Percentiles rank a stretch among this genome's conserved stretches.
Evolutionary conservation across 1,140 invertebrate species (phyloP).

Genomic region (Lordiphosa clarofinis): DNA sequence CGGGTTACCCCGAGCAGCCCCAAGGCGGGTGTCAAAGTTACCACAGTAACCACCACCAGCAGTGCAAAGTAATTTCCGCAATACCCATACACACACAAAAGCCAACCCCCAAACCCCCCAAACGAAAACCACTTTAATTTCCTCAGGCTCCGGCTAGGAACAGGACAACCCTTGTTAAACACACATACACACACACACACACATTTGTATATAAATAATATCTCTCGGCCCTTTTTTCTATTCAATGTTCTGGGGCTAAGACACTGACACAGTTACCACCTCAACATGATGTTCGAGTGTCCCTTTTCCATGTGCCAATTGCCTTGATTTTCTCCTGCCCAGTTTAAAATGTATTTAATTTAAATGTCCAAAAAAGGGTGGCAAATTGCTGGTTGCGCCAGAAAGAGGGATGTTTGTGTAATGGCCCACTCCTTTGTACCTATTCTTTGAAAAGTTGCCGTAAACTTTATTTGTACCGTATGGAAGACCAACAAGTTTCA

Average conservation of each 20-base stretch:
- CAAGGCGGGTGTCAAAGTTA: constrained; percentile 53
- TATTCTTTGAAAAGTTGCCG: not conserved
- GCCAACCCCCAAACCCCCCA: constrained; percentile 40
- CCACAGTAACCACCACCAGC: constrained; percentile 59
- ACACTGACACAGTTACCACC: constrained; percentile 4
- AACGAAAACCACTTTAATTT: constrained; percentile 74
- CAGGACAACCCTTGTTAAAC: constrained; percentile 28
- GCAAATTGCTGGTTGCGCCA: constrained; percentile 15
- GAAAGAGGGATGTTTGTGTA: constrained; percentile 13
- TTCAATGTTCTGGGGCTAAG: constrained; percentile 7
- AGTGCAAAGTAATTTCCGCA: constrained; percentile 75
- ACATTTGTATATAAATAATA: constrained; percentile 2
- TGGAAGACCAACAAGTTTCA: constrained; percentile 42
- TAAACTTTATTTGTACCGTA: constrained; percentile 19
- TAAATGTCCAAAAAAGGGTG: constrained; percentile 66
- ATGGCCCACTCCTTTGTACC: constrained; percentile 13
- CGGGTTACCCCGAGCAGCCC: constrained; percentile 17
- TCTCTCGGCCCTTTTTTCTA: not conserved
- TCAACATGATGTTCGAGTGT: constrained; percentile 17
- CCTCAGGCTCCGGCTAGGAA: constrained; percentile 44
- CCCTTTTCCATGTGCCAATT: constrained; percentile 40
- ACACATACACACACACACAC: constrained; percentile 2
- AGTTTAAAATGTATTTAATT: constrained; percentile 73
- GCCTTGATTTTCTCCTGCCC: constrained; percentile 39
- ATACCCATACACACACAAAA: constrained; percentile 49